Evolutionary conservation across 2,888 invertebrate genomes (phyloP), one percentile per base, ranked within the genome.

Genomic region (Synanthedon andrenaeformis): DNA sequence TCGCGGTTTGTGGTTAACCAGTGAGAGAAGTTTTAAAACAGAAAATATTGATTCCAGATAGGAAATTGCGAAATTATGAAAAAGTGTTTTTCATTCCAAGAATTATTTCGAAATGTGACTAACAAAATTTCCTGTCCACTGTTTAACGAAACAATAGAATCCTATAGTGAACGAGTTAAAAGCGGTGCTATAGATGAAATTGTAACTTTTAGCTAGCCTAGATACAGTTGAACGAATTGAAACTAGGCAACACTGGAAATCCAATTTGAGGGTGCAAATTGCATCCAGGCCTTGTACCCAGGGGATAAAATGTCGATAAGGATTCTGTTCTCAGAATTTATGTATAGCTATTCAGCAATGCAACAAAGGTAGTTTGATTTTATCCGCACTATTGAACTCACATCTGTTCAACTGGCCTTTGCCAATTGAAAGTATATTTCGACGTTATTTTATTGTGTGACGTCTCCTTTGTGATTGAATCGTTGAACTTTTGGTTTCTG

Each of bases 231-330:
- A 66, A 67, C 64, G 61, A 65, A 45, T 45, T 45, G 12, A 45
- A 45, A 45, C 14, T 45, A 14, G 45, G 45, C 45, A 41, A 14
- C 58, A 57, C 53, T 59, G 66, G 55, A 68, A 75, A 72, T 55
- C 62, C 66, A 71, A 72, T 73, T 72, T 69, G 63, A 60, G 63
- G 67, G 56, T 59, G 65, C 64, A 72, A 76, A 75, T 76, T 74
- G 72, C 69, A 45, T 70, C 63, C 63, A 58, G 58, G 55, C 60
- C 50, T 57, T 57, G 60, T 59, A 62, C 65, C 63, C 59, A 57
- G 54, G 51, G 59, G 58, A 66, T 68, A 66, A 71, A 72, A 62
- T 66, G 66, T 65, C 64, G 63, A 64, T 68, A 67, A 69, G 67
- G 59, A 65, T 65, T 62, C 55, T 59, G 57, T 48, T 59, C 55